A percentile compares a stretch with the other conserved stretches of the same genome.
phyloP scores from a whole-genome alignment of 2,797 vertebrate species.

The Perodicticus potto region DNA sequence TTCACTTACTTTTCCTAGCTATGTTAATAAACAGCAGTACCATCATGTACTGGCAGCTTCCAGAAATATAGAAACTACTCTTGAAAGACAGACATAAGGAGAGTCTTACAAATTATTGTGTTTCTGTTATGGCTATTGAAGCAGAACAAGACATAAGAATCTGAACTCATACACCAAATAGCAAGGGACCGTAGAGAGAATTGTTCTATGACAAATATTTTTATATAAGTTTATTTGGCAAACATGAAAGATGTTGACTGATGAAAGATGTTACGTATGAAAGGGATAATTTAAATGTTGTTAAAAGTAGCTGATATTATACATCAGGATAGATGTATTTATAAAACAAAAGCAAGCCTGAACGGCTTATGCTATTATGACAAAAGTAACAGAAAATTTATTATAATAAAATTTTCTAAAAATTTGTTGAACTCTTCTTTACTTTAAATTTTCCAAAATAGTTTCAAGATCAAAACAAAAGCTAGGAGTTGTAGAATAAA shows the following conservation, averaged over 20 bases:
- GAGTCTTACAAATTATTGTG: background rate
- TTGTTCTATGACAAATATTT: background rate
- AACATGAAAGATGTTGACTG: background rate
- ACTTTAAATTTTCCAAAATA: background rate
- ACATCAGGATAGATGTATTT: background rate
- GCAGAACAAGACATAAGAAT: background rate
- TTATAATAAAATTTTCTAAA: constrained; percentile 34
- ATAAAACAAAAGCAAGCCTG: background rate
- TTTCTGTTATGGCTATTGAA: background rate
- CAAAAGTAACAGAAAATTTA: constrained; percentile 6
- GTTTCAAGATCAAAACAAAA: constrained; percentile 30
- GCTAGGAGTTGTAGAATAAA: background rate
- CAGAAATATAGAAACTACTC: background rate
- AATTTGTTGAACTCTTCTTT: background rate
- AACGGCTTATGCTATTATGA: background rate
- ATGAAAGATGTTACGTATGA: background rate
- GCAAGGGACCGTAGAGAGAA: background rate
- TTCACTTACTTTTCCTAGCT: background rate
- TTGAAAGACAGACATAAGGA: background rate
- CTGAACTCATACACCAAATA: background rate
- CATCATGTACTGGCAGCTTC: background rate
- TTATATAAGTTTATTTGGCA: constrained; percentile 14
- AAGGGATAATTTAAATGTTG: background rate
- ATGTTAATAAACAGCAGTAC: background rate
- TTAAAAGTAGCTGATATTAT: constrained; percentile 16